A percentile compares a stretch with the other conserved stretches of the same genome.
These are phyloP conservation scores for Peromyscus californicus DNA, from an alignment of 2,113 vertebrate genomes.

Conservation along the genomic window DNA sequence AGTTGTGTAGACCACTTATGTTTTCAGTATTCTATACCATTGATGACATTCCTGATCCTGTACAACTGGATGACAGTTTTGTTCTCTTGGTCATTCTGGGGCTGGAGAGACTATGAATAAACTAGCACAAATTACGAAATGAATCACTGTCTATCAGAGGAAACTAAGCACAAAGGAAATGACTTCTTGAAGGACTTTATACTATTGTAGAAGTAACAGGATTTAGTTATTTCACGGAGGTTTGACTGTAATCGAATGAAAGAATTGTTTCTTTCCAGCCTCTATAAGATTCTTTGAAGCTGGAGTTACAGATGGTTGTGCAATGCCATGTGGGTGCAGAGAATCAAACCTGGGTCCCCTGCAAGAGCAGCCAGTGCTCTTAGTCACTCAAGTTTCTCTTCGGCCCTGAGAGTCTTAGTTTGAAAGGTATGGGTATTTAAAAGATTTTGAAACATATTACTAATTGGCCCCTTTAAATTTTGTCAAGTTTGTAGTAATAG, in stretches of 20 bases:
- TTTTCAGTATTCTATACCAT: slow-evolving; percentile 5
- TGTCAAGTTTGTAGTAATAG: neutral
- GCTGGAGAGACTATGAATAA: neutral
- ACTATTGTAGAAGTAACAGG: neutral
- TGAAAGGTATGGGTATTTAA: neutral
- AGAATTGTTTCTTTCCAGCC: neutral
- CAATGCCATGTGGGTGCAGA: neutral
- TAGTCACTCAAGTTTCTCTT: neutral
- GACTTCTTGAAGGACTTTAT: slow-evolving; percentile 10
- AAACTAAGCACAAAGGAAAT: slow-evolving; percentile 28
- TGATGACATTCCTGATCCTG: neutral
- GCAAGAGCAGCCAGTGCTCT: neutral
- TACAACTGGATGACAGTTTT: neutral
- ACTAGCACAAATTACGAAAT: neutral
- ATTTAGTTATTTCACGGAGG: slow-evolving; percentile 40
- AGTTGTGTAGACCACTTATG: neutral
- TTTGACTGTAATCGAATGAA: neutral
- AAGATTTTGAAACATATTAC: slow-evolving; percentile 40
- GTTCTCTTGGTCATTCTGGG: neutral
- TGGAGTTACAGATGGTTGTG: neutral
- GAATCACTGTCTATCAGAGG: neutral
- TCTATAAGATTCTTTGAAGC: neutral
- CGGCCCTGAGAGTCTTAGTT: slow-evolving; percentile 14
- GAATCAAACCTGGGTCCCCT: neutral
- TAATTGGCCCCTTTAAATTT: slow-evolving; percentile 19